A percentile compares a stretch with the other conserved stretches of the same genome.
Evolutionary conservation across 2,888 invertebrate genomes (phyloP).

Genomic region (Iphiclides podalirius): DNA sequence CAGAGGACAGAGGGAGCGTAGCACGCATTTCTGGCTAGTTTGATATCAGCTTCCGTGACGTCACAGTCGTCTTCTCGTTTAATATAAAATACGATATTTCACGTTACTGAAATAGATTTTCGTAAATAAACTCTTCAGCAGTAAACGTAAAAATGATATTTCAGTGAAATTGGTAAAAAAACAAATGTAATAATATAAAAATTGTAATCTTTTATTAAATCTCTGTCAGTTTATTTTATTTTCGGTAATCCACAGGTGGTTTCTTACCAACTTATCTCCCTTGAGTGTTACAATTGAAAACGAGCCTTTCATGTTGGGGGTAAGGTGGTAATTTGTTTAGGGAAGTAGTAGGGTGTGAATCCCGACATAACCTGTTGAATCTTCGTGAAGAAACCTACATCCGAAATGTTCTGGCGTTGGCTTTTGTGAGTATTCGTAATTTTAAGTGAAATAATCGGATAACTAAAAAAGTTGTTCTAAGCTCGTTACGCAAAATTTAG

Average conservation of each 20-base stretch:
- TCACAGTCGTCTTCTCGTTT: slow-evolving; percentile 57
- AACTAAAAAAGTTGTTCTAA: too few relatives aligned
- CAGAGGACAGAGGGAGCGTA: slow-evolving; percentile 67
- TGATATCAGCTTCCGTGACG: slow-evolving; percentile 73
- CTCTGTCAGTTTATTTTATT: slow-evolving; percentile 26
- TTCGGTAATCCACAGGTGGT: slow-evolving; percentile 65
- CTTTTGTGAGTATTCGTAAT: slow-evolving; percentile 53
- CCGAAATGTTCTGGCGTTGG: slow-evolving; percentile 70
- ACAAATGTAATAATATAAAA: too few relatives aligned
- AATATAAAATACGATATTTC: slow-evolving; percentile 46
- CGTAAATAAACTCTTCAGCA: slow-evolving; percentile 5
- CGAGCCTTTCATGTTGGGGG: slow-evolving; percentile 50
- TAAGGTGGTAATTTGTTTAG: slow-evolving; percentile 60
- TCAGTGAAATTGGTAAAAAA: too few relatives aligned
- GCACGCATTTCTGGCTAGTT: slow-evolving; percentile 77
- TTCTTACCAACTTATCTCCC: slow-evolving; percentile 41
- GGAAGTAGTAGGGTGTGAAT: slow-evolving; percentile 53
- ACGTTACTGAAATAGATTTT: slow-evolving; percentile 31
- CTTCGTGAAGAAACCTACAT: slow-evolving; percentile 47
- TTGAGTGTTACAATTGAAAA: slow-evolving; percentile 47
- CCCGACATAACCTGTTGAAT: slow-evolving; percentile 74
- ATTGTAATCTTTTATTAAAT: too few relatives aligned
- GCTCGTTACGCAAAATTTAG: too few relatives aligned
- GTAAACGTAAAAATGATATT: too few relatives aligned
- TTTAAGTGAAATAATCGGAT: too few relatives aligned